These are phyloP conservation scores for Galemys pyrenaicus DNA, from an alignment of 2,113 vertebrate species.

Conservation along the genomic window DNA sequence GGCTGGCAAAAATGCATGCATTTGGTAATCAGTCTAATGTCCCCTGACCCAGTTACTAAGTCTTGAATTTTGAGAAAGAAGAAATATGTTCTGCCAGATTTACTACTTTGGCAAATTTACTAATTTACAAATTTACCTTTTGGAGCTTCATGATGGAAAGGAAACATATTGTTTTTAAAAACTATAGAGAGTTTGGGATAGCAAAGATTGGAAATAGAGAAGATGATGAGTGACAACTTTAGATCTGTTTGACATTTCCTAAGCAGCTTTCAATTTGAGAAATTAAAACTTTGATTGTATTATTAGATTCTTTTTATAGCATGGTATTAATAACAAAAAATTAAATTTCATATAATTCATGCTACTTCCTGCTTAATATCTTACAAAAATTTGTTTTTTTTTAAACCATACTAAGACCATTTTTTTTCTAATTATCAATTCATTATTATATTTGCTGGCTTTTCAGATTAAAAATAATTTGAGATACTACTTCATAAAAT, in stretches of 20 bases:
- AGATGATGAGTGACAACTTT: not conserved
- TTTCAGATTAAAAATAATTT: not conserved
- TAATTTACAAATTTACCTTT: too few species aligned
- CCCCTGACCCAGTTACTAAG: not conserved
- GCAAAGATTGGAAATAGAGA: not conserved
- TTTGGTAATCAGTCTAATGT: not conserved
- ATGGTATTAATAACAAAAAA: not conserved
- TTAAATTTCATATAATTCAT: not conserved
- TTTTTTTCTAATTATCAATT: not conserved
- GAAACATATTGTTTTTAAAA: not conserved
- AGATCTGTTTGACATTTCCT: not conserved
- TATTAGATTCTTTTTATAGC: not conserved
- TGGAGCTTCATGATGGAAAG: not conserved
- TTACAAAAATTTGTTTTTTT: not conserved
- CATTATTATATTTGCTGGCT: slow-evolving; percentile 10
- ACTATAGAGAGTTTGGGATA: not conserved
- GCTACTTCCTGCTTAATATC: not conserved
- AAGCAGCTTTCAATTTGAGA: not conserved
- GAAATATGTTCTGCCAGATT: not conserved
- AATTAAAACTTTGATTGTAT: not conserved
- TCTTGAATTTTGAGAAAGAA: not conserved
- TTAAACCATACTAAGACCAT: not conserved
- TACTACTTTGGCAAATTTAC: too few species aligned
- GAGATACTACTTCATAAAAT: not conserved
- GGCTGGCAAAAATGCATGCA: not conserved